These are phyloP conservation scores for Nannobrachium achirus DNA, from an alignment of 2,113 vertebrate species.

Conservation along the genomic window DNA sequence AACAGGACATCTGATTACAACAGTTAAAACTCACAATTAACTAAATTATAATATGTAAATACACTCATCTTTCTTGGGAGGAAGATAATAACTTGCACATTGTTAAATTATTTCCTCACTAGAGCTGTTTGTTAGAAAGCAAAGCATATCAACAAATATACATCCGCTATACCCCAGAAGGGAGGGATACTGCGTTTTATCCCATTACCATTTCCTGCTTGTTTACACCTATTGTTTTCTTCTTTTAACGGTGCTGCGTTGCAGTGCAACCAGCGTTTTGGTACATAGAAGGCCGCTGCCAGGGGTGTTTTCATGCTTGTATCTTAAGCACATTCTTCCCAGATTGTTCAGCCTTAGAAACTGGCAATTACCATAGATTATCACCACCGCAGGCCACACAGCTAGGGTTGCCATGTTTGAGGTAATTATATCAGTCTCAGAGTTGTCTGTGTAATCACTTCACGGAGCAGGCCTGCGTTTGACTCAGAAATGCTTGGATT, in stretches of 20 bases:
- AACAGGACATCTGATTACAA: constrained; percentile 17
- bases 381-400: constrained; percentile 67
- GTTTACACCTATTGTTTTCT: constrained; percentile 33
- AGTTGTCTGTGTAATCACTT: constrained; percentile 74
- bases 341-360: constrained; percentile 73
- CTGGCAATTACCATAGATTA: constrained; percentile 80
- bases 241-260: not conserved
- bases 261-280: constrained; percentile 50
- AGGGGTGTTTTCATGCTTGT: constrained; percentile 76
- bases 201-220: constrained; percentile 66
- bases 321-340: constrained; percentile 75
- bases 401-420: constrained; percentile 70
- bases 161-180: constrained; percentile 53
- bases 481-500: constrained; percentile 35
- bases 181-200: constrained; percentile 53
- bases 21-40: constrained; percentile 28
- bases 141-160: constrained; percentile 39
- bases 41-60: constrained; percentile 39
- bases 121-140: constrained; percentile 20
- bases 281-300: constrained; percentile 53
- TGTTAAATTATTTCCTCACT: constrained; percentile 32
- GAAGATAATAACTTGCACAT: constrained; percentile 43
- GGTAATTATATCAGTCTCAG: constrained; percentile 79
- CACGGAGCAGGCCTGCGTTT: constrained; percentile 57
- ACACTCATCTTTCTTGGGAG: constrained; percentile 41